phyloP scores from a whole-genome alignment of 2,797 vertebrate genomes.

The Clarias laeviceps region DNA sequence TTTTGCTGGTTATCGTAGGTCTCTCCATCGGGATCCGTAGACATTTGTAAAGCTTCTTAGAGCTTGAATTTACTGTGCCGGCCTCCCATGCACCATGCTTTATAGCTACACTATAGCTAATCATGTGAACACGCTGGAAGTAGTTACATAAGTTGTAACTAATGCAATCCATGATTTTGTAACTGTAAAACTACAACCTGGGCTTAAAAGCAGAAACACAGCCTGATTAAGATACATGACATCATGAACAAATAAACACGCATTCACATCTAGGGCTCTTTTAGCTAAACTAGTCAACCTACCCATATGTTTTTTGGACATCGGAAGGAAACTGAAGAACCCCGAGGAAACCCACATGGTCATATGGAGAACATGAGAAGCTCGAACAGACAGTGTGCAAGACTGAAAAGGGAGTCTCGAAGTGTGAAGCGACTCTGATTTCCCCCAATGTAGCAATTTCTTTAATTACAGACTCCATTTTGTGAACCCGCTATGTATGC shows the following conservation, averaged over 20 bases:
- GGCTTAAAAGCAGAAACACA: no score
- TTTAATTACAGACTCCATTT: neutral
- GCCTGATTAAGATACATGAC: neutral
- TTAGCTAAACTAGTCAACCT: neutral
- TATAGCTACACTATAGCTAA: no score
- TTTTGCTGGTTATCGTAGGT: no score
- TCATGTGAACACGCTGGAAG: no score
- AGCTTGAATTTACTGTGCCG: no score
- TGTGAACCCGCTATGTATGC: neutral
- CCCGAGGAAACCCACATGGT: neutral
- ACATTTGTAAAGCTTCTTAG: no score
- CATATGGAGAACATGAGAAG: neutral
- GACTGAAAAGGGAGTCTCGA: no score
- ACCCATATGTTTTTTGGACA: neutral
- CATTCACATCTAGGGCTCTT: neutral
- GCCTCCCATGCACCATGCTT: no score
- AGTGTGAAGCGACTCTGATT: neutral
- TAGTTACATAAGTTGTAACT: no score
- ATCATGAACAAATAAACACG: neutral
- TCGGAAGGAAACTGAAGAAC: neutral
- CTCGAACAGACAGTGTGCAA: neutral
- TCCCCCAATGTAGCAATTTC: neutral
- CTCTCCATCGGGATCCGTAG: no score
- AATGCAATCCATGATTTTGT: no score
- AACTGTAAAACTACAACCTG: no score